Evolutionary conservation across 2,113 vertebrate species (phyloP).

Genomic region (Rhagologus leucostigma): DNA sequence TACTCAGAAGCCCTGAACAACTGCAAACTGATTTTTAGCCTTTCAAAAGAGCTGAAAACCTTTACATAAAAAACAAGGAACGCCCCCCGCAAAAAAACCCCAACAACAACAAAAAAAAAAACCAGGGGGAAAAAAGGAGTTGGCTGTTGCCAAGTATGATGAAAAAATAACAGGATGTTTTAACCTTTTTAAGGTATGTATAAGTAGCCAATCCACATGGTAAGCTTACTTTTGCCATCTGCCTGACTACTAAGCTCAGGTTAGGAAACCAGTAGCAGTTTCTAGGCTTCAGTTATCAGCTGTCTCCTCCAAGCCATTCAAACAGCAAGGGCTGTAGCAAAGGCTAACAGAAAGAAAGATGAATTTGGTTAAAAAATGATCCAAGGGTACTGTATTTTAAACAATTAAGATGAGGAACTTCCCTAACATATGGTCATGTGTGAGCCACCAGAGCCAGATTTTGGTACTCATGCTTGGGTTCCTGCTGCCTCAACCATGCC

Average conservation of each 20-base stretch:
- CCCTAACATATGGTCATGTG: accelerated
- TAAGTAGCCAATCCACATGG: neutral
- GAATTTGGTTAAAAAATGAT: neutral
- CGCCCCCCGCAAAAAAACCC: neutral
- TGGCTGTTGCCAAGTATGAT: neutral
- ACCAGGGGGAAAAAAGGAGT: neutral
- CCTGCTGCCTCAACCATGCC: neutral
- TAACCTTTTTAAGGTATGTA: neutral
- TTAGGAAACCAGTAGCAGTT: neutral
- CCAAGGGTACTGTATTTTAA: neutral
- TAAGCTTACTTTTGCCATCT: neutral
- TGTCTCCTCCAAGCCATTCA: neutral
- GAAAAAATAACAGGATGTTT: neutral
- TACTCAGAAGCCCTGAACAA: neutral
- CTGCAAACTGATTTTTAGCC: neutral
- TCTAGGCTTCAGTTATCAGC: neutral
- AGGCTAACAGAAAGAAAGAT: neutral
- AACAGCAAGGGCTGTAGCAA: neutral
- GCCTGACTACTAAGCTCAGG: neutral
- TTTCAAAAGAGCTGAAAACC: neutral
- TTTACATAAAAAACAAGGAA: neutral
- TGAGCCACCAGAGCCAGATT: neutral
- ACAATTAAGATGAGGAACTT: neutral
- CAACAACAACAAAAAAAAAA: no score
- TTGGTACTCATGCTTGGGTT: accelerated